A percentile compares a stretch with the other conserved stretches of the same genome.
phyloP scores from a whole-genome alignment of 2,797 vertebrate genomes.

The Rhynchotus rufescens region DNA sequence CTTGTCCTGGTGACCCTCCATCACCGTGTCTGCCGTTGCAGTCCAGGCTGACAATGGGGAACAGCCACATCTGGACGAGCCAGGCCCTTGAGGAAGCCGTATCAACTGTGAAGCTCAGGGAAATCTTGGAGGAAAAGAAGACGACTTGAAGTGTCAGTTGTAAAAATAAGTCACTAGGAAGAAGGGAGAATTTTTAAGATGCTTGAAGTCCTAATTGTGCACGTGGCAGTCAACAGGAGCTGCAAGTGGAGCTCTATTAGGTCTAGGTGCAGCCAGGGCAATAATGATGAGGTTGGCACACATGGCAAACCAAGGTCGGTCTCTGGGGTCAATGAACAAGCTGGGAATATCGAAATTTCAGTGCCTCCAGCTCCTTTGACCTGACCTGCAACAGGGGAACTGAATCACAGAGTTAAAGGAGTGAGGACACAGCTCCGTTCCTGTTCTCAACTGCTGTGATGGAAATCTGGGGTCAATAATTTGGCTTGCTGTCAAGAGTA shows the following conservation, averaged over 20 bases:
- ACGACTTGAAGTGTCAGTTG: neutral
- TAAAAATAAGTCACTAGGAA: neutral
- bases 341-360: neutral
- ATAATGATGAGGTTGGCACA: neutral
- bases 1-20: neutral
- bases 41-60: neutral
- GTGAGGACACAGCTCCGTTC: neutral
- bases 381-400: neutral
- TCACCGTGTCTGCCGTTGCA: neutral
- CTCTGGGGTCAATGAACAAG: rapidly evolving
- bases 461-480: neutral
- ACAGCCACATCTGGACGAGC: neutral
- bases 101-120: rapidly evolving
- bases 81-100: neutral
- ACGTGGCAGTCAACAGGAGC: neutral
- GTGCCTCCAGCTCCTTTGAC: neutral
- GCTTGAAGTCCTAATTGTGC: rapidly evolving
- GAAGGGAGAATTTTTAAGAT: neutral
- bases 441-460: neutral
- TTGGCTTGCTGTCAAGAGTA: neutral
- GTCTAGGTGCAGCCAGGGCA: neutral
- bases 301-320: neutral
- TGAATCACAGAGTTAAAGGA: neutral
- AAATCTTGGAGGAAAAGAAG: neutral
- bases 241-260: neutral